phyloP scores from a whole-genome alignment of 2,113 vertebrate species.

The Butorides virescens region DNA sequence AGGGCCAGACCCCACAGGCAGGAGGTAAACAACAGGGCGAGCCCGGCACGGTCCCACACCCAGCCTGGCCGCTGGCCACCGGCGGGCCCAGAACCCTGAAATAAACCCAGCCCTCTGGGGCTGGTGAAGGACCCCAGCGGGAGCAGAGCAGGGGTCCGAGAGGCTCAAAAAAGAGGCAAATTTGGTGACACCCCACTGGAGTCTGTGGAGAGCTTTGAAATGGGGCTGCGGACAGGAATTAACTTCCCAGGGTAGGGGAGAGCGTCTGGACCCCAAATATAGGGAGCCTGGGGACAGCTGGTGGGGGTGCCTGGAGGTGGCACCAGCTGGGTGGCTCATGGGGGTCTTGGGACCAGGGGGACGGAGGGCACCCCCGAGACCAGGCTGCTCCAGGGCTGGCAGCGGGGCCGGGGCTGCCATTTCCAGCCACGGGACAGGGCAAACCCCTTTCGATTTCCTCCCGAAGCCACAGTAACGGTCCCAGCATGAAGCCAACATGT shows the following conservation, averaged over 20 bases:
- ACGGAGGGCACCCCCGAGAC: not conserved
- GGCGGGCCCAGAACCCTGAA: not conserved
- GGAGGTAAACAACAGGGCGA: not conserved
- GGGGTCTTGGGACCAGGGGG: not conserved
- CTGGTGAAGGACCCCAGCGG: rapidly evolving
- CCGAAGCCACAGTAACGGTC: slow-evolving; percentile 59
- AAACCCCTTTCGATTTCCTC: slow-evolving; percentile 32
- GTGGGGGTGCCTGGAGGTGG: not conserved
- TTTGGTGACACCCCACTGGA: not conserved
- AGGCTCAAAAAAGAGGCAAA: not conserved
- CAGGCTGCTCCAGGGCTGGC: not conserved
- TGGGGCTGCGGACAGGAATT: not conserved
- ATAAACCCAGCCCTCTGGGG: not conserved
- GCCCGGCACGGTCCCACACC: not conserved
- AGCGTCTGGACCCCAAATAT: not conserved
- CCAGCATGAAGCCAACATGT: not conserved
- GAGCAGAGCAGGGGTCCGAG: not conserved
- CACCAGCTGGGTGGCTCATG: not conserved
- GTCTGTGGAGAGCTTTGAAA: not conserved
- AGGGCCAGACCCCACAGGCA: not conserved
- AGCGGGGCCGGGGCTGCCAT: not conserved
- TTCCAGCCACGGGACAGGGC: not conserved
- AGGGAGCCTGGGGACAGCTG: not conserved
- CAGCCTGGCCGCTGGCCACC: not conserved
- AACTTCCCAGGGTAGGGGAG: not conserved